These are phyloP conservation scores for Microplitis demolitor DNA, from an alignment of 1,140 invertebrate genomes.

Conservation along the genomic window DNA sequence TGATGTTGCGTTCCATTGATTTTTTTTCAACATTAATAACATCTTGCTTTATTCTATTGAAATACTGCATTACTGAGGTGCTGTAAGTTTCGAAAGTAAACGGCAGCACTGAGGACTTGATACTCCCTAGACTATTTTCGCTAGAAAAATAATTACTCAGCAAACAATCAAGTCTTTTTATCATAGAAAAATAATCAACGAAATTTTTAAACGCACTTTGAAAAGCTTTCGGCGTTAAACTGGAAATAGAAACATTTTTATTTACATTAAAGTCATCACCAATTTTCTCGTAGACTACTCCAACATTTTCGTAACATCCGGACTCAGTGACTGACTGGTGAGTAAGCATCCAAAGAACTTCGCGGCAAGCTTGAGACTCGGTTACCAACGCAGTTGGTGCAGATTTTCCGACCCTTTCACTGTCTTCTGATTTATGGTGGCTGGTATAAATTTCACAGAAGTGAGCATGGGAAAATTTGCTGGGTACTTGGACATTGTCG, in stretches of 20 bases:
- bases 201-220: slow-evolving; percentile 47
- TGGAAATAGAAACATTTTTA: slow-evolving; percentile 53
- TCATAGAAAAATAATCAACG: slow-evolving; percentile 51
- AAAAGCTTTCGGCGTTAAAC: slow-evolving; percentile 55
- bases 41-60: slow-evolving; percentile 43
- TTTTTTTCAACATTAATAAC: slow-evolving; percentile 47
- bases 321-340: slow-evolving; percentile 31
- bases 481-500: slow-evolving; percentile 39
- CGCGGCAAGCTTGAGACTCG: slow-evolving; percentile 55
- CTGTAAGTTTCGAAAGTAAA: slow-evolving; percentile 56
- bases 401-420: neutral
- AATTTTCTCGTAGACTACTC: slow-evolving; percentile 43
- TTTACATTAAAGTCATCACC: slow-evolving; percentile 39
- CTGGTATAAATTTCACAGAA: slow-evolving; percentile 46
- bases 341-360: slow-evolving; percentile 57
- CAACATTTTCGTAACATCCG: slow-evolving; percentile 36
- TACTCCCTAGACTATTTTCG: neutral
- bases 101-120: slow-evolving; percentile 34
- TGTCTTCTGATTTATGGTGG: slow-evolving; percentile 29
- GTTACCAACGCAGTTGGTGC: slow-evolving; percentile 41
- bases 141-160: slow-evolving; percentile 39
- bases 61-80: slow-evolving; percentile 39
- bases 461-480: slow-evolving; percentile 45
- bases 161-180: slow-evolving; percentile 50
- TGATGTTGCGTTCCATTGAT: slow-evolving; percentile 51